These are phyloP conservation scores for Hydrozoanthus tunicans DNA, from an alignment of 64 coral and sea anemone species.

Conservation along the genomic window DNA sequence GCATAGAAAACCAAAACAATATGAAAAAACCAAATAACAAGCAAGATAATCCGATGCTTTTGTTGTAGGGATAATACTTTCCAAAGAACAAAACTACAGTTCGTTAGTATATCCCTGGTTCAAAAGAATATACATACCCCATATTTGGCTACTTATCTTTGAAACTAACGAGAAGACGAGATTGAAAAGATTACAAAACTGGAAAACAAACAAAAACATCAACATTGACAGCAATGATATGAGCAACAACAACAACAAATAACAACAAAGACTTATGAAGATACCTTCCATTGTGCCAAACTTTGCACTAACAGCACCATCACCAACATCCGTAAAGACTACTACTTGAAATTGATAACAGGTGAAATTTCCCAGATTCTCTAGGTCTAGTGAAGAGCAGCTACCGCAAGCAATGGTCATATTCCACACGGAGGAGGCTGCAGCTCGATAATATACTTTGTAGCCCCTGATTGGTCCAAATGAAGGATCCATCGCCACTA, in stretches of 20 bases:
- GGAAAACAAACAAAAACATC: not conserved
- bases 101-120: not conserved
- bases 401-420: conserved; percentile 48
- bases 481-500: not conserved
- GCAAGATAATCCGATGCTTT: not conserved
- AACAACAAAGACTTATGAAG: not conserved
- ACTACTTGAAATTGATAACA: conserved; percentile 58
- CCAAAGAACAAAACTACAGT: not conserved
- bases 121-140: not conserved
- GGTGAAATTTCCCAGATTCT: conserved; percentile 20
- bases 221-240: no score
- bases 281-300: conserved; percentile 55
- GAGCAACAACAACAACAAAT: not conserved
- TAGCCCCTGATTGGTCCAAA: conserved; percentile 25
- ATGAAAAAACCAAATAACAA: not conserved
- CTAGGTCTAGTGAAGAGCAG: conserved; percentile 40
- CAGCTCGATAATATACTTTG: conserved; percentile 50
- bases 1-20: not conserved
- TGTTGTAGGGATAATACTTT: not conserved
- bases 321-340: conserved; percentile 25
- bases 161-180: not conserved
- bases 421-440: conserved; percentile 26
- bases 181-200: not conserved
- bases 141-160: not conserved
- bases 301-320: conserved; percentile 17